Percentiles rank a stretch among this genome's conserved stretches.
Evolutionary conservation across 2,797 vertebrate species (phyloP).

Genomic region (Synaphobranchus kaupii): DNA sequence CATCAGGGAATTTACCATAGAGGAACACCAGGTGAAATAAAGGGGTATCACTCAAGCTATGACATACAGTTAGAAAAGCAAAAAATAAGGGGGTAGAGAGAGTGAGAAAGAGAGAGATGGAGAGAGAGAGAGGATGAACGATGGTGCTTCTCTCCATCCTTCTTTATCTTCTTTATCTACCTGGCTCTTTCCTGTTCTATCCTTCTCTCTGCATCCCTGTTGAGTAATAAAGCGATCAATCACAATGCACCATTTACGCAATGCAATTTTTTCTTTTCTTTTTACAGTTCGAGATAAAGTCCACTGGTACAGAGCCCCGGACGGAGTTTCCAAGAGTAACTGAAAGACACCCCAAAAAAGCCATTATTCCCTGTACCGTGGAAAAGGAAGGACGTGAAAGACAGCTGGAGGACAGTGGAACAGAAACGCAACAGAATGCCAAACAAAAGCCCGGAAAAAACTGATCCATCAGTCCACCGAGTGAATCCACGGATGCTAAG

Average conservation of each 20-base stretch:
- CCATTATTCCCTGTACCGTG: not conserved
- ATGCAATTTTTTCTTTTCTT: not conserved
- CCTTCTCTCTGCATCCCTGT: conserved; percentile 22
- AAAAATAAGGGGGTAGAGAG: conserved; percentile 16
- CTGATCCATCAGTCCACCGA: not conserved
- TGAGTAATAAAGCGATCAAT: not conserved
- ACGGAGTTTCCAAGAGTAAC: not conserved
- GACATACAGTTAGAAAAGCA: not conserved
- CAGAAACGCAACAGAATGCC: not conserved
- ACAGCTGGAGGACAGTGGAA: not conserved
- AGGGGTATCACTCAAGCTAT: not conserved
- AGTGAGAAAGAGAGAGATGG: not conserved
- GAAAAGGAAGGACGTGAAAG: not conserved
- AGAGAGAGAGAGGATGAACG: conserved; percentile 15
- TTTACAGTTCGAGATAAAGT: not conserved
- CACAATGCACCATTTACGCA: not conserved
- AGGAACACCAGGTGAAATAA: not conserved
- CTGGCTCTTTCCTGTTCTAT: conserved; percentile 16
- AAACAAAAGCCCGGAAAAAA: not conserved
- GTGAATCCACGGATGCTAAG: not conserved
- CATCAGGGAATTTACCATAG: not conserved
- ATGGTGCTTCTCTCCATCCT: conserved; percentile 38
- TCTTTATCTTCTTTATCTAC: conserved; percentile 20
- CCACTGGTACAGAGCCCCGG: not conserved
- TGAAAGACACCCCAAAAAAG: not conserved